Evolutionary conservation across 2,113 vertebrate species (phyloP).

Genomic region (Cathartes aura): DNA sequence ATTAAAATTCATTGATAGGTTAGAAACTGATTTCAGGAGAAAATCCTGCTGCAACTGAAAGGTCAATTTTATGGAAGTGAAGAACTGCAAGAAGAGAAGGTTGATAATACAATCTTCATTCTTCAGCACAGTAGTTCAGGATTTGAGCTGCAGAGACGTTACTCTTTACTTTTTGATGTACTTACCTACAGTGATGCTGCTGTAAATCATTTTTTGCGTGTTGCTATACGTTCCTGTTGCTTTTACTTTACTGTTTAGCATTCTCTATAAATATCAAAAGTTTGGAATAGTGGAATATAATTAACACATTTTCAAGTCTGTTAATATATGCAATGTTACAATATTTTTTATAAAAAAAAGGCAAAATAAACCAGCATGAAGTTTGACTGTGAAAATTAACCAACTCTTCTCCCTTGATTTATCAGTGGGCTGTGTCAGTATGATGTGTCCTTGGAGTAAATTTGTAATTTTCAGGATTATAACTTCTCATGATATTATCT

Average conservation of each 20-base stretch:
- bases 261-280: background rate
- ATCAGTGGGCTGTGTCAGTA: background rate
- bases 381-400: background rate
- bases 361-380: background rate
- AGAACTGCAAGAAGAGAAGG: background rate
- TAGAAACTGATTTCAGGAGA: background rate
- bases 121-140: background rate
- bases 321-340: background rate
- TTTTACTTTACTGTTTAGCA: background rate
- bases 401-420: background rate
- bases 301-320: background rate
- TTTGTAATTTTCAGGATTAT: background rate
- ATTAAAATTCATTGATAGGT: background rate
- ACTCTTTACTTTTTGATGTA: background rate
- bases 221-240: background rate
- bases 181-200: background rate
- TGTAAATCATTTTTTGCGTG: background rate
- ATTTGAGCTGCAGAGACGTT: background rate
- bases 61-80: background rate
- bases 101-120: background rate
- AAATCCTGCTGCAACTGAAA: background rate
- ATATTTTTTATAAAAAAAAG: background rate
- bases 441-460: background rate
- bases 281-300: background rate
- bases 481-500: background rate